Conservation (phyloP, 2,113 vertebrate species). For the Rattus rattus region DNA sequence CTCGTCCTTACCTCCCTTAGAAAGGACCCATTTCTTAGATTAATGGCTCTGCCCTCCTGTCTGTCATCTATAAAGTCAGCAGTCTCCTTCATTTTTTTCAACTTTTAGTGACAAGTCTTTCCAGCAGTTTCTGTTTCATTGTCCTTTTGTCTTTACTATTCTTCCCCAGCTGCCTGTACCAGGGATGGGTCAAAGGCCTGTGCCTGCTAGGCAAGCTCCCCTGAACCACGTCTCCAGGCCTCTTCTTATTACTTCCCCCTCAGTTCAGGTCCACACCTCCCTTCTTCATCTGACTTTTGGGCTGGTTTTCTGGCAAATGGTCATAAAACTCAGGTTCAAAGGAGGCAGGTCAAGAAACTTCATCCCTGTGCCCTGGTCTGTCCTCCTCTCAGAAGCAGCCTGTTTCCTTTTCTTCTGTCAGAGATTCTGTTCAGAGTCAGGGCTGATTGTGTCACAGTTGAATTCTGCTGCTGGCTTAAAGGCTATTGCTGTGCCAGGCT, state of each 20-base stretch:
- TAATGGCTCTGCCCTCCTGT: background rate
- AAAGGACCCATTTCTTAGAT: background rate
- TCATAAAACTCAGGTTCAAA: background rate
- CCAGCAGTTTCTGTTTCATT: background rate
- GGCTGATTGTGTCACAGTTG: background rate
- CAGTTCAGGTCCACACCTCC: background rate
- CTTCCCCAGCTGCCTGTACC: background rate
- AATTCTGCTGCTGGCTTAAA: background rate
- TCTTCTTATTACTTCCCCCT: background rate
- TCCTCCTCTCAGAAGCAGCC: background rate
- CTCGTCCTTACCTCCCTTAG: background rate
- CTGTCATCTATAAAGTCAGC: background rate
- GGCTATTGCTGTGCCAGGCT: background rate
- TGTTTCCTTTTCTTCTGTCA: background rate
- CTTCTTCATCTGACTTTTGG: conserved; percentile 6
- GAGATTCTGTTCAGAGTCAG: background rate
- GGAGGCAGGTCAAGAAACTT: background rate
- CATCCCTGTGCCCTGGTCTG: rapidly evolving
- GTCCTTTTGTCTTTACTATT: background rate
- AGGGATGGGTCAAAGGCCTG: background rate
- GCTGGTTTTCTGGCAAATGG: background rate
- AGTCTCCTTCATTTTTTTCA: background rate
- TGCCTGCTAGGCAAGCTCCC: background rate
- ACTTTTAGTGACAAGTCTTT: background rate
- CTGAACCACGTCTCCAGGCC: background rate